These are phyloP conservation scores for Syngnathus scovelli DNA, from an alignment of 2,113 vertebrate genomes.

Conservation along the genomic window DNA sequence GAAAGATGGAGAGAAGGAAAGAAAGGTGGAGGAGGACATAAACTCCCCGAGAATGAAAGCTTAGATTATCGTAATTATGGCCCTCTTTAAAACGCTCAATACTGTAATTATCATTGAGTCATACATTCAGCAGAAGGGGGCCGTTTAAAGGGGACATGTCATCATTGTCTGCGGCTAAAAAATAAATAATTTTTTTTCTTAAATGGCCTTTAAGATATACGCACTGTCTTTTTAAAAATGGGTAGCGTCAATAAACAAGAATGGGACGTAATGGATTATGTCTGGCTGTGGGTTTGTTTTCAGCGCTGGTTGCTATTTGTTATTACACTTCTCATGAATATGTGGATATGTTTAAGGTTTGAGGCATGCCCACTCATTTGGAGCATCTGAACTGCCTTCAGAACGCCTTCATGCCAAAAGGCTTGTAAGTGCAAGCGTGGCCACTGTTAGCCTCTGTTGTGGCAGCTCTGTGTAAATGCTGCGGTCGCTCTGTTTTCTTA, in stretches of 20 bases:
- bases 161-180: constrained; percentile 44
- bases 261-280: constrained; percentile 47
- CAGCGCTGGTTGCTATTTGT: constrained; percentile 22
- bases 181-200: neutral
- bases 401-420: constrained; percentile 48
- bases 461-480: constrained; percentile 67
- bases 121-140: constrained; percentile 57
- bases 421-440: constrained; percentile 43
- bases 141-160: constrained; percentile 66
- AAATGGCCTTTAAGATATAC: constrained; percentile 35
- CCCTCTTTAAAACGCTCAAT: constrained; percentile 63
- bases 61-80: constrained; percentile 69
- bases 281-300: constrained; percentile 13
- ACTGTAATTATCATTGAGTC: constrained; percentile 73
- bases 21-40: constrained; percentile 59
- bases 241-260: constrained; percentile 52
- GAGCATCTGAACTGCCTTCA: constrained; percentile 26
- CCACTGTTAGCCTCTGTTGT: constrained; percentile 59
- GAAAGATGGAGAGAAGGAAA: constrained; percentile 20
- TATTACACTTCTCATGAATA: constrained; percentile 14
- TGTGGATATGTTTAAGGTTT: constrained; percentile 40
- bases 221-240: constrained; percentile 44
- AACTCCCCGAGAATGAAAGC: constrained; percentile 59
- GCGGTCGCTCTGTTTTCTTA: constrained; percentile 71
- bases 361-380: constrained; percentile 17